Evolutionary conservation across 2,113 vertebrate genomes (phyloP).

Genomic region (Sula dactylatra): DNA sequence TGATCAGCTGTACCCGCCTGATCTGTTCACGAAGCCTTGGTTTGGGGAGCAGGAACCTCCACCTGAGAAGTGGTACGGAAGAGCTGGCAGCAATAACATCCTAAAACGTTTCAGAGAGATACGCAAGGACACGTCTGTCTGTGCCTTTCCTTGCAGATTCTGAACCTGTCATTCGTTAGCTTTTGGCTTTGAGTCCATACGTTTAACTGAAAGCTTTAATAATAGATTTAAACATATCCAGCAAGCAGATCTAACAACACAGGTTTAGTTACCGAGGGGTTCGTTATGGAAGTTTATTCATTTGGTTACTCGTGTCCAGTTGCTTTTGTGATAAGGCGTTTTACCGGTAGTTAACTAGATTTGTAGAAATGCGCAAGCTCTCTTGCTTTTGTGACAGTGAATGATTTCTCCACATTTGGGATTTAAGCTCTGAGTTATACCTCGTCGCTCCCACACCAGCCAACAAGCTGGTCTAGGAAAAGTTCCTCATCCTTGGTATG

Average conservation of each 20-base stretch:
- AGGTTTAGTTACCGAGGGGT: not conserved
- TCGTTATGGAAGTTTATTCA: not conserved
- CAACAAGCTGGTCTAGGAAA: not conserved
- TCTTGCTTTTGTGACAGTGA: not conserved
- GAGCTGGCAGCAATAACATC: not conserved
- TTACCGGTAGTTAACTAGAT: not conserved
- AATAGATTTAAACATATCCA: not conserved
- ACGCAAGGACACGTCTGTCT: rapidly evolving
- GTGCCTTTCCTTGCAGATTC: not conserved
- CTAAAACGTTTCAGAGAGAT: rapidly evolving
- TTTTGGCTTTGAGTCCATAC: not conserved
- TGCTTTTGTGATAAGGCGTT: not conserved
- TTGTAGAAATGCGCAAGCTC: not conserved
- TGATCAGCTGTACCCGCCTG: rapidly evolving
- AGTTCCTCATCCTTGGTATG: not conserved
- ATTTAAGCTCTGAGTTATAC: not conserved
- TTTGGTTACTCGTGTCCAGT: not conserved
- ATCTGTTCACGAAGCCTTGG: rapidly evolving
- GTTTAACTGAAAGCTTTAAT: not conserved
- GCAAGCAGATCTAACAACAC: not conserved
- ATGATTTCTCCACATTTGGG: rapidly evolving
- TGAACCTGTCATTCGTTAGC: rapidly evolving
- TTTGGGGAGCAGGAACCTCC: not conserved
- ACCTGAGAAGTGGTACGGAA: rapidly evolving
- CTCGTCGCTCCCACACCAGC: not conserved